phyloP scores from a whole-genome alignment of 2,888 invertebrate species.

The Nymphalis polychloros region DNA sequence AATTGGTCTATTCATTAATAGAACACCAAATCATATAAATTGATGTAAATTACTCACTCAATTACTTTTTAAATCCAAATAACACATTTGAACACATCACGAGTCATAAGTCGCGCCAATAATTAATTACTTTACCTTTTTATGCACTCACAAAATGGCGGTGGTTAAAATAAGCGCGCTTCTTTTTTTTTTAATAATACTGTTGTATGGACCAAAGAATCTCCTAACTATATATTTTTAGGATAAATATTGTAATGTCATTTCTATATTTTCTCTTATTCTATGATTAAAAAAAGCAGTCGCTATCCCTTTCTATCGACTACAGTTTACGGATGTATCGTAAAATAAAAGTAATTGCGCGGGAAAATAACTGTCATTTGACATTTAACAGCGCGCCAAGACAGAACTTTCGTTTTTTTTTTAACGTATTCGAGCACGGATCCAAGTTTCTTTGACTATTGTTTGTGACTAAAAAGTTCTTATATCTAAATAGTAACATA shows the following conservation, averaged over 20 bases:
- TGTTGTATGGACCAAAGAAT: no score
- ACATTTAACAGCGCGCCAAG: conserved; percentile 39
- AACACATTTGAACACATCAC: no score
- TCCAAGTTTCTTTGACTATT: not conserved
- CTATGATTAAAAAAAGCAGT: not conserved
- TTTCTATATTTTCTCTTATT: not conserved
- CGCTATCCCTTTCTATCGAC: conserved; percentile 10
- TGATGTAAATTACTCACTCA: no score
- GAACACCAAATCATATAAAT: no score
- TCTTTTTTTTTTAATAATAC: no score
- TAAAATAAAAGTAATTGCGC: conserved; percentile 49
- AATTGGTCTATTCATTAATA: no score
- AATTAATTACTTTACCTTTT: no score
- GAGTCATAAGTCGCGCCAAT: no score
- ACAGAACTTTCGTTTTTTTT: conserved; percentile 37
- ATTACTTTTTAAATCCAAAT: no score
- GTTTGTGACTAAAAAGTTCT: not conserved
- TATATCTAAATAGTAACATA: not conserved
- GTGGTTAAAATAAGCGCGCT: no score
- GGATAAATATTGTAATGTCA: not conserved
- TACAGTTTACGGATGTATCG: conserved; percentile 7
- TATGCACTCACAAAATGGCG: no score
- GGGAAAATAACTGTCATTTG: conserved; percentile 50
- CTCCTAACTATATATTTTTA: no score
- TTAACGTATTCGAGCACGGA: conserved; percentile 21